phyloP scores from a whole-genome alignment of 2,888 invertebrate species.

The Lithophane socia region DNA sequence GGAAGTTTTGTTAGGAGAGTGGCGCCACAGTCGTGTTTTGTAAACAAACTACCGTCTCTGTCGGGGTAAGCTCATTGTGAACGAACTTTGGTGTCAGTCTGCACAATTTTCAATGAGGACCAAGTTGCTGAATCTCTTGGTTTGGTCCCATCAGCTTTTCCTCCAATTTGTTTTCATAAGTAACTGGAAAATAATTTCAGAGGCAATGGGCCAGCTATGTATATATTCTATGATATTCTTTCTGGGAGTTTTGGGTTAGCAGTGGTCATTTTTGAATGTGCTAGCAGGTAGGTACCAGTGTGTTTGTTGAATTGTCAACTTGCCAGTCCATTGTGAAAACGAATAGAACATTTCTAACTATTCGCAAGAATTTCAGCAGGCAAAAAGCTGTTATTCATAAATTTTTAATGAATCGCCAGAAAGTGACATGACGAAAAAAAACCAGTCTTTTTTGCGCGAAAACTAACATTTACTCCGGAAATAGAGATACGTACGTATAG shows the following conservation, averaged over 20 bases:
- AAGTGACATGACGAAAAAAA: background rate
- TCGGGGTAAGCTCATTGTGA: slow-evolving; percentile 9
- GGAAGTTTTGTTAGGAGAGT: slow-evolving; percentile 7
- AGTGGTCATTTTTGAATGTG: background rate
- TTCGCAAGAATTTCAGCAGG: slow-evolving; percentile 3
- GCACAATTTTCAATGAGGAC: background rate
- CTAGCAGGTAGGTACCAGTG: background rate
- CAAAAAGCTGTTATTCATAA: slow-evolving; percentile 4
- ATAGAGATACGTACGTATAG: slow-evolving; percentile 42
- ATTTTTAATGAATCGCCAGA: slow-evolving; percentile 2
- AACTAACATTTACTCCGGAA: slow-evolving; percentile 26
- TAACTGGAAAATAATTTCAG: background rate
- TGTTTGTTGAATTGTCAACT: slow-evolving; percentile 5
- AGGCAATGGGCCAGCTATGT: background rate
- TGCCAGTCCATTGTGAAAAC: slow-evolving; percentile 1
- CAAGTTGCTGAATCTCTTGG: background rate
- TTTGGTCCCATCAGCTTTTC: background rate
- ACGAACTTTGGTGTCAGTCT: slow-evolving; percentile 23
- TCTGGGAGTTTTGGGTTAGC: background rate
- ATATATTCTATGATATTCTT: background rate
- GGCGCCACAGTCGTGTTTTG: slow-evolving; percentile 45
- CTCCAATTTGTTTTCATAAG: background rate
- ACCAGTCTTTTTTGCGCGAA: slow-evolving; percentile 16
- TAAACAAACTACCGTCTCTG: slow-evolving; percentile 32
- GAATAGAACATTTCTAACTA: background rate